Percentiles rank a stretch among this genome's conserved stretches.
These are phyloP conservation scores for Fulica atra DNA, from an alignment of 2,113 vertebrate genomes.

Conservation along the genomic window DNA sequence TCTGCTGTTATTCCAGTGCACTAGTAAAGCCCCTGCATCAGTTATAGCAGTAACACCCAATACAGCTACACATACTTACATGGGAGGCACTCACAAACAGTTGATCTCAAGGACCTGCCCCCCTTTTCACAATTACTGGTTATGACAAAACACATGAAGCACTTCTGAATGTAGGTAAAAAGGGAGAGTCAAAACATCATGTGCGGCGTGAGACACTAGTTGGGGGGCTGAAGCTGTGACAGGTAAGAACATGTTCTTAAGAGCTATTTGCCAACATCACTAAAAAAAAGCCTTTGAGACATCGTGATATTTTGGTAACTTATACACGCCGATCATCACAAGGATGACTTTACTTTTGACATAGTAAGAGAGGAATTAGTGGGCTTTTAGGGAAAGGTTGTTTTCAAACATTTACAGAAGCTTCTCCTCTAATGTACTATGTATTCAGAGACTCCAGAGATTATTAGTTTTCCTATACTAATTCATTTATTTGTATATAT, in stretches of 20 bases:
- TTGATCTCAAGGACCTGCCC: not conserved
- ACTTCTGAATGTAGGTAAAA: not conserved
- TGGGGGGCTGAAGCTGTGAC: not conserved
- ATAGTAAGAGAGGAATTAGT: not conserved
- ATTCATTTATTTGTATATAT: not conserved
- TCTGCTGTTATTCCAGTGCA: not conserved
- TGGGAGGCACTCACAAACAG: not conserved
- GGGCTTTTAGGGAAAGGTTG: not conserved
- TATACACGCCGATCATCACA: not conserved
- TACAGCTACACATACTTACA: not conserved
- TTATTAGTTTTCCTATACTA: not conserved
- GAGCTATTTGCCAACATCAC: not conserved
- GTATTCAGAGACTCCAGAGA: not conserved
- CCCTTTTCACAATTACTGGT: not conserved
- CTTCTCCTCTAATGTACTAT: not conserved
- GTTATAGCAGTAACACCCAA: not conserved
- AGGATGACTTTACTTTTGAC: not conserved
- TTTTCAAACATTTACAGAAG: not conserved
- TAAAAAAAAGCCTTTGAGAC: not conserved
- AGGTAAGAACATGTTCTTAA: not conserved
- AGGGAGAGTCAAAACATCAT: not conserved
- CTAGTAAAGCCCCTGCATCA: not conserved
- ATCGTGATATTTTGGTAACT: not conserved
- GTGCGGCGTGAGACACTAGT: not conserved
- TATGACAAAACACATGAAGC: constrained; percentile 6